Evolutionary conservation across 2,797 vertebrate species (phyloP).

Genomic region (Sandelia bainsii): DNA sequence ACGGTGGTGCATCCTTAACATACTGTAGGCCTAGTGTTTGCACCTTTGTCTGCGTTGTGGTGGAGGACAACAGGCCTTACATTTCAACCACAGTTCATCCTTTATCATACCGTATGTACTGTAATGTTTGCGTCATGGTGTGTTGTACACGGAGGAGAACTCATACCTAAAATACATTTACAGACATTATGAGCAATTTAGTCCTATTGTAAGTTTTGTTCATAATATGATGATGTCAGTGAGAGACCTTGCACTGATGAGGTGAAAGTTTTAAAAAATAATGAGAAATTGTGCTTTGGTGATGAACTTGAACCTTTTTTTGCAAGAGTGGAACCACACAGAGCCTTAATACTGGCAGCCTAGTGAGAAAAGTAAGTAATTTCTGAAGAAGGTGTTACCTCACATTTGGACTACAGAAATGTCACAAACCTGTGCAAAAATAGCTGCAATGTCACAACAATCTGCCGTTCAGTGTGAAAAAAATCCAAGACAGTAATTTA

Average conservation of each 20-base stretch:
- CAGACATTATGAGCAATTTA: background rate
- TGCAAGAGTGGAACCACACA: background rate
- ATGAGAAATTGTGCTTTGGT: too few species aligned
- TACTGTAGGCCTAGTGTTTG: background rate
- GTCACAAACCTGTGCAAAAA: background rate
- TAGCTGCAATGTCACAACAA: background rate
- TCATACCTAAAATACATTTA: background rate
- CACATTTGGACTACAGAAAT: background rate
- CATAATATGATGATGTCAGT: background rate
- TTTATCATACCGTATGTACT: background rate
- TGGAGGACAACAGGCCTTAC: background rate
- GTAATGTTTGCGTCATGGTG: background rate
- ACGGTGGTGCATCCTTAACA: too few species aligned
- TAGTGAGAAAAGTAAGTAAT: background rate
- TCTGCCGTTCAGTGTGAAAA: background rate
- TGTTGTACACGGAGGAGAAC: too few species aligned
- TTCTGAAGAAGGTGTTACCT: background rate
- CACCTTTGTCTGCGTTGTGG: background rate
- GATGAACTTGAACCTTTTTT: background rate
- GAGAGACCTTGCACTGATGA: background rate
- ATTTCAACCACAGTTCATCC: too few species aligned
- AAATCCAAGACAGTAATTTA: background rate
- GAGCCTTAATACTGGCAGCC: background rate
- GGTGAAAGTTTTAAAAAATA: background rate
- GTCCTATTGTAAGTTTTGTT: background rate